phyloP scores from a whole-genome alignment of 2,113 vertebrate species.

The Pontoporia blainvillei region DNA sequence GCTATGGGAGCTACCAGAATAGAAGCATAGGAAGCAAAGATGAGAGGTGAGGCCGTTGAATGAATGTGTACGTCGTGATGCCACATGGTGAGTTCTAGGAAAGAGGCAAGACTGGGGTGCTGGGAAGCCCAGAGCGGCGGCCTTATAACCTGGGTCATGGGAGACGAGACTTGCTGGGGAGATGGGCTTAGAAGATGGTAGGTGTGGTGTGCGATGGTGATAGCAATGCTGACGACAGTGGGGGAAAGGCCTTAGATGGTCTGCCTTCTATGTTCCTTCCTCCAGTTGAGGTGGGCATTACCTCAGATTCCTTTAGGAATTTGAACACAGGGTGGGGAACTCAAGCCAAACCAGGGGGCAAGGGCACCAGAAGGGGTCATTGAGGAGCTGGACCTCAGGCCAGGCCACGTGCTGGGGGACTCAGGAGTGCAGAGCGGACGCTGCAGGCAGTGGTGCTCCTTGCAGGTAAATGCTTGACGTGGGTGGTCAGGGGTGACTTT shows the following conservation, averaged over 20 bases:
- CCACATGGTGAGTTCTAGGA: fast-evolving
- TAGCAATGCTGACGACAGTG: fast-evolving
- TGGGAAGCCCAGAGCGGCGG: neutral
- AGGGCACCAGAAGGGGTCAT: fast-evolving
- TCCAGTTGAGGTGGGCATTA: fast-evolving
- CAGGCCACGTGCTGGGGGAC: fast-evolving
- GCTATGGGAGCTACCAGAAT: fast-evolving
- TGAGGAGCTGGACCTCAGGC: neutral
- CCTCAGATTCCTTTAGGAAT: too few species aligned
- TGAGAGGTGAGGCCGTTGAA: neutral
- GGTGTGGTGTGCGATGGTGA: fast-evolving
- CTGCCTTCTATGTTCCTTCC: neutral
- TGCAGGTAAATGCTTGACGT: fast-evolving
- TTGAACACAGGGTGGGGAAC: neutral
- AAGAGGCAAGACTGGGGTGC: neutral
- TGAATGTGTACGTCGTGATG: fast-evolving
- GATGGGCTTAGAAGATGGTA: neutral
- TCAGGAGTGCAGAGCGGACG: fast-evolving
- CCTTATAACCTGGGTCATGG: neutral
- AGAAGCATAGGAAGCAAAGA: neutral
- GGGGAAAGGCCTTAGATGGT: fast-evolving
- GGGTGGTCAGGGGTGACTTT: neutral
- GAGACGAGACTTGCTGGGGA: neutral
- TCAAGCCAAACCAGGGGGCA: neutral
- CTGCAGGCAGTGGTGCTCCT: too few species aligned